Percentiles rank a stretch among this genome's conserved stretches.
Evolutionary conservation across 1,140 invertebrate genomes (phyloP).

Genomic region (Lordiphosa mommai): DNA sequence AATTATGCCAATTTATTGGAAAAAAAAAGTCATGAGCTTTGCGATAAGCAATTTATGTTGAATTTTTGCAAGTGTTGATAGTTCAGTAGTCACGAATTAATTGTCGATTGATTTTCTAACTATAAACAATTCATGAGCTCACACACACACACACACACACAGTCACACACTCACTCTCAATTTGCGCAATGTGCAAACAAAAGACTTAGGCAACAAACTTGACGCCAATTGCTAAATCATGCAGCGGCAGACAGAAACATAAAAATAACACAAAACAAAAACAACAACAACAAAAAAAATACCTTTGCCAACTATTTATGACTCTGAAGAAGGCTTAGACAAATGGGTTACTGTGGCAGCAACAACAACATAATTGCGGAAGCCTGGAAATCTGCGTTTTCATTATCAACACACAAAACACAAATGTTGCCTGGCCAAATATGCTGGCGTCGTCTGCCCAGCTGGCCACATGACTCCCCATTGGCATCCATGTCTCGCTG

Average conservation of each 20-base stretch:
- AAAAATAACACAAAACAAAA: conserved; percentile 9
- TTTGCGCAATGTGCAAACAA: conserved; percentile 64
- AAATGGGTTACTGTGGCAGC: conserved; percentile 52
- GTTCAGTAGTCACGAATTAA: conserved; percentile 44
- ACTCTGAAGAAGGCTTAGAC: conserved; percentile 26
- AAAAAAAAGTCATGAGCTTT: conserved; percentile 7
- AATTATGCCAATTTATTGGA: conserved; percentile 25
- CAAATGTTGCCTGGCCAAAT: conserved; percentile 40
- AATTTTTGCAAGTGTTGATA: conserved; percentile 66
- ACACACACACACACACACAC: conserved; percentile 25
- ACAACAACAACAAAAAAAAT: conserved; percentile 19
- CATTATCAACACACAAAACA: conserved; percentile 51
- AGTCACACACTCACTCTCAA: conserved; percentile 11
- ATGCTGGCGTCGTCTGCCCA: conserved; percentile 23
- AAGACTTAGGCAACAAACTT: conserved; percentile 73
- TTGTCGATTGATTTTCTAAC: conserved; percentile 13
- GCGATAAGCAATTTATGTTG: conserved; percentile 43
- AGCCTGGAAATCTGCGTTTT: conserved; percentile 62
- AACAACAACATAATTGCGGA: conserved; percentile 34
- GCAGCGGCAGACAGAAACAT: conserved; percentile 23
- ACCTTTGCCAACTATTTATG: conserved; percentile 21
- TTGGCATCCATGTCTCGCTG: conserved; percentile 55
- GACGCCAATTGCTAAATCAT: conserved; percentile 68
- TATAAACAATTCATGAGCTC: conserved; percentile 31
- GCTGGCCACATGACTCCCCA: conserved; percentile 20